These are phyloP conservation scores for Uloborus plumipes DNA, from an alignment of 2,888 invertebrate species.

Conservation along the genomic window DNA sequence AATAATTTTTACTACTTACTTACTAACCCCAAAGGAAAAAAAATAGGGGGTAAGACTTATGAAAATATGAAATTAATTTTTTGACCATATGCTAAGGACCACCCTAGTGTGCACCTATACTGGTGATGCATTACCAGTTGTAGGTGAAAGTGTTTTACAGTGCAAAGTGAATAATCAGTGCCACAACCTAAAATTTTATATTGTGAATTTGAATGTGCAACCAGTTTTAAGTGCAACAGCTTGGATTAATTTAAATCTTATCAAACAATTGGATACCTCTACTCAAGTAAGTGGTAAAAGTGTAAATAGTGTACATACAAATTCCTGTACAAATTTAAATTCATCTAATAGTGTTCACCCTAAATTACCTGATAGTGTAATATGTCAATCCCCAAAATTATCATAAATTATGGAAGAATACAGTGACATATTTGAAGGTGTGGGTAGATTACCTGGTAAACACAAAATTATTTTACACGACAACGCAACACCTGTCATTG, in stretches of 20 bases:
- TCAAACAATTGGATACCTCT: too few relatives aligned
- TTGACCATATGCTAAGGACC: too few relatives aligned
- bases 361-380: neutral
- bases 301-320: too few relatives aligned
- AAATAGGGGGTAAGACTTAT: too few relatives aligned
- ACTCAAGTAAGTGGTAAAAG: too few relatives aligned
- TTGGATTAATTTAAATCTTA: too few relatives aligned
- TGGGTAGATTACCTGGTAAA: conserved; percentile 8
- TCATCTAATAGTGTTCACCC: neutral
- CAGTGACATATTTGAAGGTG: conserved; percentile 21
- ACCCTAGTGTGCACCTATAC: too few relatives aligned
- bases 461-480: conserved; percentile 11
- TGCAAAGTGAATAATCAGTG: neutral
- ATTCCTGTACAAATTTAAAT: too few relatives aligned
- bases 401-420: neutral
- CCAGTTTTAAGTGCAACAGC: neutral
- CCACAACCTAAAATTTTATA: neutral
- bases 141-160: conserved; percentile 17
- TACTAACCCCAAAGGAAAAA: too few relatives aligned
- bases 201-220: conserved; percentile 22
- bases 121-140: conserved; percentile 3
- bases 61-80: too few relatives aligned
- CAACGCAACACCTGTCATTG: conserved; percentile 2
- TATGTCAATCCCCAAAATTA: neutral
- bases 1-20: too few relatives aligned